Conservation (phyloP, 2,888 invertebrate genomes). For the Cosmia trapezina region DNA sequence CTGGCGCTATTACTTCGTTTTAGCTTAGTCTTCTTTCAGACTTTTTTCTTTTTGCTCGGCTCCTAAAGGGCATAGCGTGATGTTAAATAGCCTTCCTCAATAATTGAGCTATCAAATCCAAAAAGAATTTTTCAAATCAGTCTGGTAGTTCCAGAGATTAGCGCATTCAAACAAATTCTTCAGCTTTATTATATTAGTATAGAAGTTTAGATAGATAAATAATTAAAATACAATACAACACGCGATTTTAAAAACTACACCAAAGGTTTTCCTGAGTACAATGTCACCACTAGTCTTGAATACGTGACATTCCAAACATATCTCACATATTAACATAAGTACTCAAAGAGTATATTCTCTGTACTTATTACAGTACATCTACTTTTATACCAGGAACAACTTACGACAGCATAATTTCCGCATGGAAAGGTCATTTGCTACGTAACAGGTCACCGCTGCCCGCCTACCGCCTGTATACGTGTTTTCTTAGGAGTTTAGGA, state of each 20-base stretch:
- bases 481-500: background rate
- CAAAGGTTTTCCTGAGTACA: too few relatives aligned
- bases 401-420: constrained; percentile 39
- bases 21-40: too few relatives aligned
- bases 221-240: background rate
- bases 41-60: too few relatives aligned
- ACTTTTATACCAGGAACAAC: constrained; percentile 10
- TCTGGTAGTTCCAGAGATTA: too few relatives aligned
- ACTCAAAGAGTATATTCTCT: background rate
- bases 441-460: constrained; percentile 39
- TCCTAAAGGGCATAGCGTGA: too few relatives aligned
- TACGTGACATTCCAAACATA: background rate
- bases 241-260: background rate
- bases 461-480: background rate
- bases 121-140: too few relatives aligned
- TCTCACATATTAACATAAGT: background rate
- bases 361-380: background rate
- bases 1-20: too few relatives aligned
- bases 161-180: too few relatives aligned
- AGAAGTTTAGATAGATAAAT: too few relatives aligned
- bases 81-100: too few relatives aligned
- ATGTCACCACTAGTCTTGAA: background rate
- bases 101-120: too few relatives aligned
- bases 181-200: too few relatives aligned
- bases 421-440: constrained; percentile 37